These are phyloP conservation scores for Solenopsis fugax DNA, from an alignment of 1,140 invertebrate species.

Conservation along the genomic window DNA sequence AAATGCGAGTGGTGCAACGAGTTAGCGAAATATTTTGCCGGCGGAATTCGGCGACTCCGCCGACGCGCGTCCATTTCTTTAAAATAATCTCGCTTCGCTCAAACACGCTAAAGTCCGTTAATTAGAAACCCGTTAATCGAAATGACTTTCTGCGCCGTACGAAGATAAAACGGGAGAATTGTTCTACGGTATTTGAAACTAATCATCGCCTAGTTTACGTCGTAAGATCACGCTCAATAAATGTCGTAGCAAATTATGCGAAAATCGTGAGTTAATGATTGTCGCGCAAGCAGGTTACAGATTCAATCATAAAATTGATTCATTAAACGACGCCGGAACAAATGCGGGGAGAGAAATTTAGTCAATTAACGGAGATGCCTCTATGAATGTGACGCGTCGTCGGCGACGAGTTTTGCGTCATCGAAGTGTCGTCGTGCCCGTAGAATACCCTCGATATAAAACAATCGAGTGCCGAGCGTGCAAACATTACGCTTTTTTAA, in stretches of 20 bases:
- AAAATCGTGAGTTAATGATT: constrained; percentile 39
- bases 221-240: constrained; percentile 85
- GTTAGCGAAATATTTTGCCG: constrained; percentile 23
- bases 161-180: constrained; percentile 31
- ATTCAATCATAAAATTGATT: constrained; percentile 21
- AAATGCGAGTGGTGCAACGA: constrained; percentile 38
- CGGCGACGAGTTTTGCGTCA: constrained; percentile 67
- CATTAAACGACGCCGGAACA: constrained; percentile 9
- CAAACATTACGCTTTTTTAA: constrained; percentile 77
- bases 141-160: constrained; percentile 13
- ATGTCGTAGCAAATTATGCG: constrained; percentile 80
- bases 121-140: constrained; percentile 58
- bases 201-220: constrained; percentile 83
- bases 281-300: constrained; percentile 1
- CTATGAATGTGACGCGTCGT: constrained; percentile 80
- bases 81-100: constrained; percentile 81
- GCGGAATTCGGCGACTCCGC: constrained; percentile 51
- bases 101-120: constrained; percentile 78
- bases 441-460: constrained; percentile 70
- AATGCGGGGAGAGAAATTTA: constrained; percentile 68
- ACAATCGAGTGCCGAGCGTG: constrained; percentile 70
- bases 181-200: constrained; percentile 70
- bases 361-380: constrained; percentile 85
- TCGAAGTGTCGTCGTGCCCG: constrained; percentile 73
- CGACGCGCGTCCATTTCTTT: constrained; percentile 65